Conservation (phyloP, 35 echinoderm and acorn worm species). For the Stichopus chloronotus region DNA sequence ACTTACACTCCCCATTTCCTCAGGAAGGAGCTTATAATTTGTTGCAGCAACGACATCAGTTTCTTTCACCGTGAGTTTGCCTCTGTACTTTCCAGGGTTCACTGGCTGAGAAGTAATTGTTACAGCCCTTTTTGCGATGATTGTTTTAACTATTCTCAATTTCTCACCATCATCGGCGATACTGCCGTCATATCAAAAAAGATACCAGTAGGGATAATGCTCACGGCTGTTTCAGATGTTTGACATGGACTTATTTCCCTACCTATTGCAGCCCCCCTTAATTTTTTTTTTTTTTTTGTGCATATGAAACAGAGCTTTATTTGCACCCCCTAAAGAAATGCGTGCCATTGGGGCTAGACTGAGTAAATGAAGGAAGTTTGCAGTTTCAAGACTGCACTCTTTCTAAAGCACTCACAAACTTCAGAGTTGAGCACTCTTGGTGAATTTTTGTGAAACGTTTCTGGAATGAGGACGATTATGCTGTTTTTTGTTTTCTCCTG, state of each 20-base stretch:
- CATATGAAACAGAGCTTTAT: neutral
- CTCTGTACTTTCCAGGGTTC: conserved; percentile 42
- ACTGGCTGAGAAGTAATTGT: conserved; percentile 1
- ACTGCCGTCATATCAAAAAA: neutral
- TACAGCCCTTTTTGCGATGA: neutral
- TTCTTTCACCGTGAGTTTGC: neutral
- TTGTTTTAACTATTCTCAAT: neutral
- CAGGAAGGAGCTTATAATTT: conserved; percentile 60
- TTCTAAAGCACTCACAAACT: too few species aligned
- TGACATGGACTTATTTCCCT: neutral
- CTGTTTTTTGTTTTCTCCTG: too few species aligned
- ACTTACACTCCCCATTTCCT: conserved; percentile 53
- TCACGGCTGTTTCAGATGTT: neutral
- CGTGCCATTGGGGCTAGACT: neutral
- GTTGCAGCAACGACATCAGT: conserved; percentile 37
- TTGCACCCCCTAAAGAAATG: neutral
- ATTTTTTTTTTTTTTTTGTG: neutral
- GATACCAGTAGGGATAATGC: neutral
- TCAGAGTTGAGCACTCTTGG: too few species aligned
- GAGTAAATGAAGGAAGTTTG: neutral
- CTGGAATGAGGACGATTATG: too few species aligned
- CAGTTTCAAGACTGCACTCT: too few species aligned
- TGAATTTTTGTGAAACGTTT: too few species aligned
- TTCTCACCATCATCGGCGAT: too few species aligned
- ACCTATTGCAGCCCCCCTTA: neutral